These are phyloP conservation scores for Osmoderma eremita DNA, from an alignment of 2,888 invertebrate species.

Conservation along the genomic window DNA sequence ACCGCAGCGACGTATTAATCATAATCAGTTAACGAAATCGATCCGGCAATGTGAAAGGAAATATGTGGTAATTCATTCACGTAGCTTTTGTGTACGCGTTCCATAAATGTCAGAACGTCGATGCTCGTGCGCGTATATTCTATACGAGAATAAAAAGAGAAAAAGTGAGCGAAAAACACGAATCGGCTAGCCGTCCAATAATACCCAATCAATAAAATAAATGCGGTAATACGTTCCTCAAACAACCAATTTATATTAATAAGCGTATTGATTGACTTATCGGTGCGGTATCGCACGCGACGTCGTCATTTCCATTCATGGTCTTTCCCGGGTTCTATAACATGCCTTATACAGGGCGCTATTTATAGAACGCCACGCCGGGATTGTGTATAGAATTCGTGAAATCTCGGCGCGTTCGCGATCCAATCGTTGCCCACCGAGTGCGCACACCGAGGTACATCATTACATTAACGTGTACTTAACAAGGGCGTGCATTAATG, in stretches of 20 bases:
- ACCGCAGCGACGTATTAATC: constrained; percentile 19
- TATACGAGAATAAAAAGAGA: background rate
- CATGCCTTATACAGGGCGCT: constrained; percentile 3
- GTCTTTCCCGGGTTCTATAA: background rate
- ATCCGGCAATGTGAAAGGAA: background rate
- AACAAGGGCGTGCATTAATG: constrained; percentile 4
- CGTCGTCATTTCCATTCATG: constrained; percentile 32
- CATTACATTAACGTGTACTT: background rate
- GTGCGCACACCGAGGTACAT: background rate
- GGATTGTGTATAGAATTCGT: constrained; percentile 6
- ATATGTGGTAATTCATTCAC: constrained; percentile 9
- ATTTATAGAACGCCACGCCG: constrained; percentile 19
- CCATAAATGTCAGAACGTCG: constrained; percentile 3
- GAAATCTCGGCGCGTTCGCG: constrained; percentile 5
- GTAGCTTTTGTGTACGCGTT: constrained; percentile 8
- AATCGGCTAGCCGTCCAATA: constrained; percentile 4
- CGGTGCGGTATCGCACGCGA: constrained; percentile 33
- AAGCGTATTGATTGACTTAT: constrained; percentile 40
- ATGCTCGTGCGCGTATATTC: background rate
- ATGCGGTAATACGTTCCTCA: constrained; percentile 26
- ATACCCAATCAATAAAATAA: constrained; percentile 27
- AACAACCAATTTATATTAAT: constrained; percentile 43
- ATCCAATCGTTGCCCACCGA: background rate
- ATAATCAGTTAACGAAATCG: constrained; percentile 10
- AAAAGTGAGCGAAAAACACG: background rate